Conservation (phyloP, 1,140 invertebrate genomes). For the Bathynomus jamesi region DNA sequence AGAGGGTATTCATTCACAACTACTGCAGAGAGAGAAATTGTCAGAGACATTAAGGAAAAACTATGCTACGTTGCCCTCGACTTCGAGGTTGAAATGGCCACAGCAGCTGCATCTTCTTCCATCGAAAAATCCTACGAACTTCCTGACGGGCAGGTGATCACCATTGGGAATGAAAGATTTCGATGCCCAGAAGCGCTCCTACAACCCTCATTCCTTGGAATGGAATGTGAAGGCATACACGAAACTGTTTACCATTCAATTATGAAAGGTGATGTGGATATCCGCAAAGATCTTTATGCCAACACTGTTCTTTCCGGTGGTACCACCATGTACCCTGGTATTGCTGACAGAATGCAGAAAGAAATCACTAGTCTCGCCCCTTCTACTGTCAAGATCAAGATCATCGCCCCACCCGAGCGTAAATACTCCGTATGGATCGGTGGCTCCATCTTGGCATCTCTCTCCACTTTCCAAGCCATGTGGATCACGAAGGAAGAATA, state of each 20-base stretch:
- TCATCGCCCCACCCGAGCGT: conserved; percentile 66
- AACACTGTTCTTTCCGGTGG: conserved; percentile 56
- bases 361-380: conserved; percentile 57
- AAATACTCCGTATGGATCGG: conserved; percentile 55
- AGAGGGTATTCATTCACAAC: conserved; percentile 49
- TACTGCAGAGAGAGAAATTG: conserved; percentile 76
- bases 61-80: too few relatives aligned
- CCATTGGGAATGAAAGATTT: conserved; percentile 50
- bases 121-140: conserved; percentile 77
- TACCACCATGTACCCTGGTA: conserved; percentile 55
- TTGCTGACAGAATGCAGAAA: conserved; percentile 53
- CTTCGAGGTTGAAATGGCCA: conserved; percentile 47
- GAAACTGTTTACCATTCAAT: conserved; percentile 65
- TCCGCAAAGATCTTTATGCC: conserved; percentile 71
- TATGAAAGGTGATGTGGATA: conserved; percentile 51
- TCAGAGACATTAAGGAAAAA: conserved; percentile 88
- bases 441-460: conserved; percentile 53
- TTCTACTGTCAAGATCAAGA: conserved; percentile 69
- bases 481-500: conserved; percentile 51
- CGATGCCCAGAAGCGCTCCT: conserved; percentile 53
- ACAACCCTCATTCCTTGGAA: conserved; percentile 66
- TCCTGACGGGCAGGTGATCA: too few relatives aligned
- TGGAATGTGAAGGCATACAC: conserved; percentile 73
- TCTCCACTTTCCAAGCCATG: conserved; percentile 58
- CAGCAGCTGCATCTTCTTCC: conserved; percentile 50